phyloP scores from a whole-genome alignment of 2,797 vertebrate genomes.

The Anas flavirostris region DNA sequence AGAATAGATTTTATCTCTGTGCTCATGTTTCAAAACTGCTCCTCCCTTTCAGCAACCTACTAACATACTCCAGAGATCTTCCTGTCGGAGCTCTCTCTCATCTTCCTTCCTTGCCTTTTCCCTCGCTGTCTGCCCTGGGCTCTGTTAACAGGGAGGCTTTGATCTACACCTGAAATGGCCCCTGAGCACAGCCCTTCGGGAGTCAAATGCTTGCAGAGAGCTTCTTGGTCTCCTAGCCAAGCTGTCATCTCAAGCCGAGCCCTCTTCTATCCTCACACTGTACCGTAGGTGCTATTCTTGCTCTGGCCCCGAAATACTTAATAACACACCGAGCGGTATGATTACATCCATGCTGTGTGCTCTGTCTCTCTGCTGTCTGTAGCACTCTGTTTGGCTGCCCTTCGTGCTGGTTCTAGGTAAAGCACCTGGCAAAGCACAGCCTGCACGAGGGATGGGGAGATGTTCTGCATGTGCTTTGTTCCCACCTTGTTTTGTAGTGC shows the following conservation, averaged over 20 bases:
- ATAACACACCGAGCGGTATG: not conserved
- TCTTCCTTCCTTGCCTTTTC: not conserved
- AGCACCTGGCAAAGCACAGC: not conserved
- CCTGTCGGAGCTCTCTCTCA: rapidly evolving
- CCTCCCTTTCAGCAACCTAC: conserved; percentile 11
- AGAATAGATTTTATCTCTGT: conserved; percentile 59
- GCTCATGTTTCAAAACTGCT: conserved; percentile 38
- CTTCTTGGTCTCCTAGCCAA: not conserved
- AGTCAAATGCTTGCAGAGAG: not conserved
- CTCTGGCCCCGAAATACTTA: not conserved
- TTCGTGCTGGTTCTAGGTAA: not conserved
- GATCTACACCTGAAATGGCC: not conserved
- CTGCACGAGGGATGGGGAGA: not conserved
- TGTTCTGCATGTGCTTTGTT: not conserved
- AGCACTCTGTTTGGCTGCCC: not conserved
- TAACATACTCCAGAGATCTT: not conserved
- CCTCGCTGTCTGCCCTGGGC: not conserved
- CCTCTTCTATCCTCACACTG: not conserved
- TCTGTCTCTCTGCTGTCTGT: not conserved
- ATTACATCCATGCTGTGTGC: not conserved
- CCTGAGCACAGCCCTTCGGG: not conserved
- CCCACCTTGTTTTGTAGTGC: not conserved
- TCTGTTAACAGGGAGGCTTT: not conserved
- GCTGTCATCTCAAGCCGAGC: not conserved
- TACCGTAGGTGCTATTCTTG: not conserved